Evolutionary conservation across 2,113 vertebrate genomes (phyloP), one percentile per base, ranked within the genome.

Genomic region (Anolis carolinensis): DNA sequence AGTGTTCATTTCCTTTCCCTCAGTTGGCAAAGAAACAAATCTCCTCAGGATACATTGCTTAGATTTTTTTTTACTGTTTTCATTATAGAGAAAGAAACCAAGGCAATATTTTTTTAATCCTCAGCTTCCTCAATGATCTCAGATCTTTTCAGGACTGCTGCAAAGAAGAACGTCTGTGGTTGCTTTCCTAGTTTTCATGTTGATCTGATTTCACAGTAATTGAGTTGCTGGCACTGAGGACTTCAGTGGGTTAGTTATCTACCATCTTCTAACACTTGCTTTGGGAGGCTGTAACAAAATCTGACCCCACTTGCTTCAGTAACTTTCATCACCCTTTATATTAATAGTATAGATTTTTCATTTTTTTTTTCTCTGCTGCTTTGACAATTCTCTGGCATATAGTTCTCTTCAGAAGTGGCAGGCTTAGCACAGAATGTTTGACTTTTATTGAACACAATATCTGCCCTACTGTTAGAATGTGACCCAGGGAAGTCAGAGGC

Each of bases 101-200:
- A 87, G 3, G 3, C 2, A 76, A 36, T 8, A 81, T 63, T 86
- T 77, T 0, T 72, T 44, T n/a, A n/a, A 86, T 81, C 63, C 75
- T 50, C 44, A 27, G 5, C 1, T 0, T 87, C 32, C 1, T 0
- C 5, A 1, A 0, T 9, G 2, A 30, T 34, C 1, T 83, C 25
- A 85, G 62, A 1, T n/a, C 68, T 86, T 70, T 89, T 63, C 27
- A 81, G 21, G 3, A 11, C 30, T 32, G 14, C 0, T 0, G 13
- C 0, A 0, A 20, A 10, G 21, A 83, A 73, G 11, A 81, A 7
- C 55, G 52, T 2, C 63, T 0, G 0, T 25, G 11, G 4, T 1
- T 25, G 10, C 7, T 65, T 70, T 81, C 10, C 32, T 11, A 10
- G 32, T 27, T 4, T 30, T 84, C 14, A 1, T 9, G 6, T 32